Evolutionary conservation across 2,888 invertebrate genomes (phyloP), one percentile per base, ranked within the genome.

Genomic region (Erebia aethiops): DNA sequence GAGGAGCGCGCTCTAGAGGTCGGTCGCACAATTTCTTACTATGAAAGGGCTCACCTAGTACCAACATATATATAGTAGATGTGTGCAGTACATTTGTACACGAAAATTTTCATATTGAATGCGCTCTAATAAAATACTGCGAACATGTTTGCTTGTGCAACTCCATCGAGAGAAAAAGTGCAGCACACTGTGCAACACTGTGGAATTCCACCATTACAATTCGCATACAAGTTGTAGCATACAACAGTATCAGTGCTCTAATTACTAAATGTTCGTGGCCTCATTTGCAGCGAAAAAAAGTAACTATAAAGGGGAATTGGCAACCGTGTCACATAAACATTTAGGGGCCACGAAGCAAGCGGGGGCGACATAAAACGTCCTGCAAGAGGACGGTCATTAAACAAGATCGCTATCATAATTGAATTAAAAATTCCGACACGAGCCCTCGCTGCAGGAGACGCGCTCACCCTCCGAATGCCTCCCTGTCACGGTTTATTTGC

Each of bases 371-470:
- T 84, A 85, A 83, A 85, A 87, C 85, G 83, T 82, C 84, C 83
- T 82, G 82, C 82, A 85, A 86, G 86, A 84, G 85, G 85, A 80
- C 83, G 89, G 87, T 87, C 91, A 92, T 92, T 92, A 92, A 91
- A 90, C 90, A 91, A 88, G 92, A 92, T 92, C 87, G 90, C 89
- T 91, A 92, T 92, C 92, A 91, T 93, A 92, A 93, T 93, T 93
- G 92, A 93, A 93, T 93, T 93, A 92, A 92, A 92, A 92, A 92
- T 93, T 93, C 92, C 92, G 81, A 89, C 92, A 89, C 92, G 92
- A 84, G 80, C 80, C 84, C 82, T 65, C 84, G 84, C 79, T 80
- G 82, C 80, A 72, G 80, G 82, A 81, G 82, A 73, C 73, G 71
- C 74, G 69, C 61, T 69, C 69, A n/a, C 69, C 61, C 49, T 58